phyloP scores from a whole-genome alignment of 2,797 vertebrate species.

The Nothura maculosa region DNA sequence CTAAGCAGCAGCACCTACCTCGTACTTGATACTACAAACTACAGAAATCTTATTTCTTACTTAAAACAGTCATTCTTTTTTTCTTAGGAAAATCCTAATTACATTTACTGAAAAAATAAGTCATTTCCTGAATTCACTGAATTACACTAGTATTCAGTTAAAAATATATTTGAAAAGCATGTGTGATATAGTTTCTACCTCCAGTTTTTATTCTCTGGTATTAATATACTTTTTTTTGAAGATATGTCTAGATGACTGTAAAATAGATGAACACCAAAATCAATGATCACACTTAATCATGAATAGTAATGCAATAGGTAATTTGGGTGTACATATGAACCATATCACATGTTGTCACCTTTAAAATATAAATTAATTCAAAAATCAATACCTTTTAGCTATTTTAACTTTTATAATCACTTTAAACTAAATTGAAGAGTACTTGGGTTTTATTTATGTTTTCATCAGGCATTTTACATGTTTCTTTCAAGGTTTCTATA shows the following conservation, averaged over 20 bases:
- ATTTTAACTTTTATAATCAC: slow-evolving; percentile 15
- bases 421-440: not conserved
- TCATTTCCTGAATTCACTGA: not conserved
- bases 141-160: not conserved
- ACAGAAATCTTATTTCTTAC: not conserved
- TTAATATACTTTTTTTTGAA: not conserved
- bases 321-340: not conserved
- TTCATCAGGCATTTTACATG: not conserved
- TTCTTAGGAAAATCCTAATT: not conserved
- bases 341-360: not conserved
- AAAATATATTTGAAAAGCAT: not conserved
- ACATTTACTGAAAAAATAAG: not conserved
- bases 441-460: slow-evolving; percentile 14
- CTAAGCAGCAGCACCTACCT: not conserved
- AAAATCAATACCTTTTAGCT: slow-evolving; percentile 67
- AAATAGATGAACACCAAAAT: not conserved
- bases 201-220: not conserved
- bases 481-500: slow-evolving; percentile 20
- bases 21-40: not conserved
- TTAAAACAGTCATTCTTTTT: not conserved
- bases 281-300: slow-evolving; percentile 25
- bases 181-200: not conserved
- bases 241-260: not conserved
- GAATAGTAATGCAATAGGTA: slow-evolving; percentile 8
- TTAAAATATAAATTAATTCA: slow-evolving; percentile 27